Conservation (phyloP, 1,140 invertebrate species). For the Acromyrmex charruanus region DNA sequence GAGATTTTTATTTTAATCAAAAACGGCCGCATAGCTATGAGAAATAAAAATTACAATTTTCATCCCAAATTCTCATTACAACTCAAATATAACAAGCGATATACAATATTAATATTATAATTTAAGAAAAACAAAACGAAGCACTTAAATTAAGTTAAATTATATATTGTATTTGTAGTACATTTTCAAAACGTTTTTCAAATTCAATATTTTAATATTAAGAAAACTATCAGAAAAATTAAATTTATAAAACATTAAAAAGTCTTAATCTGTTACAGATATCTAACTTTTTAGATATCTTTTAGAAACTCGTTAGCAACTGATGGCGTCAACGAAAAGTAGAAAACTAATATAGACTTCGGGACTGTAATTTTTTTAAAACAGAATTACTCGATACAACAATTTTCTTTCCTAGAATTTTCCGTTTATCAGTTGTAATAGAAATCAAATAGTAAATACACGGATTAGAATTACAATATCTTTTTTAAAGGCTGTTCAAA, state of each 20-base stretch:
- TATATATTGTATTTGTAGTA: background rate
- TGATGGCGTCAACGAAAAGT: slow-evolving; percentile 11
- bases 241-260: slow-evolving; percentile 2
- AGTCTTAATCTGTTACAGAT: background rate
- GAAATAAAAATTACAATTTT: background rate
- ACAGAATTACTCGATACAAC: background rate
- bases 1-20: background rate
- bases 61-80: background rate
- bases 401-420: background rate
- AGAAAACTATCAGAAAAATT: slow-evolving; percentile 1
- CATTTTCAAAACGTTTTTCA: background rate
- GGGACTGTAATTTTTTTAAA: background rate
- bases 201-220: background rate
- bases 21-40: background rate
- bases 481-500: slow-evolving; percentile 9
- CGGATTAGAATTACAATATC: background rate
- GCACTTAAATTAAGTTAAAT: background rate
- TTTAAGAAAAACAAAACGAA: background rate
- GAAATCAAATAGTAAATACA: background rate
- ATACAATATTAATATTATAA: background rate
- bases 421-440: background rate
- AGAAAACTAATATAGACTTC: background rate
- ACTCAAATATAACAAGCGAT: background rate
- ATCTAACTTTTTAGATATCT: background rate
- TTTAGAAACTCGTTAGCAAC: slow-evolving; percentile 16